These are phyloP conservation scores for Podilymbus podiceps DNA, from an alignment of 2,113 vertebrate species.

Conservation along the genomic window DNA sequence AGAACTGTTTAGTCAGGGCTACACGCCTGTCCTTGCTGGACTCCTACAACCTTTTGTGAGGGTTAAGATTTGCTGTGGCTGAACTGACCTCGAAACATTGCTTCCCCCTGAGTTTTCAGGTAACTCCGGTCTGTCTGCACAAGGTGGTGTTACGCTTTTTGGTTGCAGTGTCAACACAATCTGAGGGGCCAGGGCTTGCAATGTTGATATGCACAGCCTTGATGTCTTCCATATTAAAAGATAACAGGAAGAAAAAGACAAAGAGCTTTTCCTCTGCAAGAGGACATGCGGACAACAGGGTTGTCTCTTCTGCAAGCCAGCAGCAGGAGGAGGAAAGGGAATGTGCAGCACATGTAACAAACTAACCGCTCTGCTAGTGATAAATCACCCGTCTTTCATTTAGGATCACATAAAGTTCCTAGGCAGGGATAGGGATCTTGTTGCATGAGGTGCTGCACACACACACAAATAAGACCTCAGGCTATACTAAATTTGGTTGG, in stretches of 20 bases:
- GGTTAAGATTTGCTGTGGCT: background rate
- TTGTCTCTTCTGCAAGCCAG: background rate
- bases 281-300: background rate
- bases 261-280: background rate
- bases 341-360: background rate
- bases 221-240: background rate
- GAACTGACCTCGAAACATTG: background rate
- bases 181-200: background rate
- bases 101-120: background rate
- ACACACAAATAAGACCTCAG: background rate
- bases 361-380: background rate
- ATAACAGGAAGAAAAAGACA: background rate
- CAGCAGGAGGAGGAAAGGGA: background rate
- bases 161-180: background rate
- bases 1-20: slow-evolving; percentile 12
- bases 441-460: background rate
- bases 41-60: background rate
- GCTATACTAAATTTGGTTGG: background rate
- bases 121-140: background rate
- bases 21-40: background rate
- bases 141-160: too few relatives aligned
- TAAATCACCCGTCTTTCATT: background rate
- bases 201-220: background rate
- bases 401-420: background rate
- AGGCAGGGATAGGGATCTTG: background rate